These are phyloP conservation scores for Oncorhynchus clarkii DNA, from an alignment of 2,113 vertebrate genomes.

Conservation along the genomic window DNA sequence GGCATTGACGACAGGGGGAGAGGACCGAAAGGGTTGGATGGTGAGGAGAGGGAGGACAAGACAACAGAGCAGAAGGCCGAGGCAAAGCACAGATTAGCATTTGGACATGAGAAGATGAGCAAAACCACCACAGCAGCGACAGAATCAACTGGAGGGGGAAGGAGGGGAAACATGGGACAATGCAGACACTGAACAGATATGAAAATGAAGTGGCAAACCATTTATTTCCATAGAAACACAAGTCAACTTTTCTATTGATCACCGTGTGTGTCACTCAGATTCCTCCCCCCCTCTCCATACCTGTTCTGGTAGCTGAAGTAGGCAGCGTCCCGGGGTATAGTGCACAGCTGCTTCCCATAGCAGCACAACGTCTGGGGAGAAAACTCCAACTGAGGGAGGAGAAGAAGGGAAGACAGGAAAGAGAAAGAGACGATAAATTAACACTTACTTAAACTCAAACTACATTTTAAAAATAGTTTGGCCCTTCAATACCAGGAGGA, in stretches of 20 bases:
- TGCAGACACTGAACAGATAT: constrained; percentile 60
- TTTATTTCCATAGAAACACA: constrained; percentile 35
- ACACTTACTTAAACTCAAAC: neutral
- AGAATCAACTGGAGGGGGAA: constrained; percentile 42
- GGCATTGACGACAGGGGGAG: constrained; percentile 72
- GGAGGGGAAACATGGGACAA: constrained; percentile 47
- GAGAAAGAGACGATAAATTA: neutral
- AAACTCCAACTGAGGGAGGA: constrained; percentile 88
- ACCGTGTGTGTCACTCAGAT: constrained; percentile 81
- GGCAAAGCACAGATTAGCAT: constrained; percentile 97
- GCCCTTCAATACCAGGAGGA: neutral
- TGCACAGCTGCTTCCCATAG: constrained; percentile 98
- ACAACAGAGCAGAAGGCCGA: constrained; percentile 92
- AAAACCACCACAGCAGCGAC: constrained; percentile 66
- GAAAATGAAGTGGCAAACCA: constrained; percentile 37
- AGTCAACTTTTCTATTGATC: neutral
- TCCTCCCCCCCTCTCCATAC: constrained; percentile 92
- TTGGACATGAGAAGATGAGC: constrained; percentile 82
- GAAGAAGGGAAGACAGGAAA: constrained; percentile 39
- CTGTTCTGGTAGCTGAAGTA: constrained; percentile 99
- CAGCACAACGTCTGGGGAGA: constrained; percentile 98
- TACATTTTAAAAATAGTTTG: neutral
- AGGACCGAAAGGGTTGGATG: constrained; percentile 67
- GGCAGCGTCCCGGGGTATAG: constrained; percentile 95
- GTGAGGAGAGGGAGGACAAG: constrained; percentile 36